Evolutionary conservation across 2,888 invertebrate species (phyloP).

Genomic region (Tholera decimalis): DNA sequence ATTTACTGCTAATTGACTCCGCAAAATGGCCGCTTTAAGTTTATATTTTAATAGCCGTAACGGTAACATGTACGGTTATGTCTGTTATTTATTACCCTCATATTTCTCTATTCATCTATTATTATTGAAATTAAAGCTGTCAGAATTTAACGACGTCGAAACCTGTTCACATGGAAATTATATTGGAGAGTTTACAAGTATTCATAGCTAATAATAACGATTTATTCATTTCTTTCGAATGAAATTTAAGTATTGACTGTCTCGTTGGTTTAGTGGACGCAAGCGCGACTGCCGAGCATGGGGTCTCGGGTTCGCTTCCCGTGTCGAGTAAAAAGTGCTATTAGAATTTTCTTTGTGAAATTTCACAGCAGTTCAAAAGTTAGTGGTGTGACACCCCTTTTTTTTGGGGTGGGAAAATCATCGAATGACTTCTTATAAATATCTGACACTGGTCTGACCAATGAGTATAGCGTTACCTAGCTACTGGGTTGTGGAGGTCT

Average conservation of each 20-base stretch:
- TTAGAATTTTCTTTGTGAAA: too few species aligned
- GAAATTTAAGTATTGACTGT: not conserved
- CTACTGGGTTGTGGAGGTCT: too few species aligned
- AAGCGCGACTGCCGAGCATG: too few species aligned
- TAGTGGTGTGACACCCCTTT: too few species aligned
- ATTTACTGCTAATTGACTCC: conserved; percentile 69
- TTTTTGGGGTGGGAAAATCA: too few species aligned
- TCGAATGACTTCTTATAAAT: too few species aligned
- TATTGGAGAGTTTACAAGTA: conserved; percentile 22
- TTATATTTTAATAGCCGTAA: conserved; percentile 63
- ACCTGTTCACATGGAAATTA: conserved; percentile 27
- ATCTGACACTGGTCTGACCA: too few species aligned
- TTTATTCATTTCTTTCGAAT: conserved; percentile 6
- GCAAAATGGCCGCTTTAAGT: conserved; percentile 56
- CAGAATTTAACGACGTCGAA: conserved; percentile 36
- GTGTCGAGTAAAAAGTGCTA: too few species aligned
- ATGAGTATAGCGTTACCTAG: too few species aligned
- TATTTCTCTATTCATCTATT: conserved; percentile 61
- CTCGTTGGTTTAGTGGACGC: too few species aligned
- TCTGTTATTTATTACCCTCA: conserved; percentile 56
- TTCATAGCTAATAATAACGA: conserved; percentile 9
- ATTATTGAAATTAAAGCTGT: conserved; percentile 57
- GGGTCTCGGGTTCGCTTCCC: too few species aligned
- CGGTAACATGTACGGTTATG: conserved; percentile 58
- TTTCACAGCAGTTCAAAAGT: too few species aligned